These are phyloP conservation scores for Vesta saturnalis DNA, from an alignment of 2,888 invertebrate species.

Conservation along the genomic window DNA sequence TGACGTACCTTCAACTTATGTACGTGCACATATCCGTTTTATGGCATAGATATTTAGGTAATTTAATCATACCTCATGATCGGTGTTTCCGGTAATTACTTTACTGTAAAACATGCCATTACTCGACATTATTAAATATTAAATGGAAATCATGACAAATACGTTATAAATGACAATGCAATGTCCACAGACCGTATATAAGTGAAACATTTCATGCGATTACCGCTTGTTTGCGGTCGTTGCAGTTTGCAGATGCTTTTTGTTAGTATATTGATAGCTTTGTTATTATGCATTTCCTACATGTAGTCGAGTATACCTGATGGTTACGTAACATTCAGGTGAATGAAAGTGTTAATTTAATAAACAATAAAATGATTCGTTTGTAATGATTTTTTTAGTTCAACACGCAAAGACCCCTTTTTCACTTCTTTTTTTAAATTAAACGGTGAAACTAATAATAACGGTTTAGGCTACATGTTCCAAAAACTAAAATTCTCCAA, in stretches of 20 bases:
- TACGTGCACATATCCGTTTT: conserved; percentile 48
- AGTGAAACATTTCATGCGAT: conserved; percentile 42
- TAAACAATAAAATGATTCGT: too few species aligned
- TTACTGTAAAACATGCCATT: conserved; percentile 58
- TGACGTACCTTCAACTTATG: neutral
- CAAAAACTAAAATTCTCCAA: too few species aligned
- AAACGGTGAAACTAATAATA: too few species aligned
- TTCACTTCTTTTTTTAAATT: too few species aligned
- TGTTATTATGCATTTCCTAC: conserved; percentile 7
- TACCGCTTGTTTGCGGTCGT: conserved; percentile 33
- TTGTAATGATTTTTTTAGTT: too few species aligned
- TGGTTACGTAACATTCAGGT: too few species aligned
- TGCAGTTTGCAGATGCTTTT: conserved; percentile 39
- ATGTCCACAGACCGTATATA: conserved; percentile 51
- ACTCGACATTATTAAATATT: conserved; percentile 59
- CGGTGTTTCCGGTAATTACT: conserved; percentile 58
- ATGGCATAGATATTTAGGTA: conserved; percentile 57
- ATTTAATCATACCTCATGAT: conserved; percentile 59
- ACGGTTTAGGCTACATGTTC: too few species aligned
- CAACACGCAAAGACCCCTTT: too few species aligned
- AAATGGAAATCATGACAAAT: conserved; percentile 60
- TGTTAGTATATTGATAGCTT: conserved; percentile 11
- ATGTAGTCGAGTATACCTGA: neutral
- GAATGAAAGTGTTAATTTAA: too few species aligned
- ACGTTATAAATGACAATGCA: conserved; percentile 57